Base-by-base conservation (phyloP, 2,797 vertebrate genomes). In the Eospalax fontanierii region DNA sequence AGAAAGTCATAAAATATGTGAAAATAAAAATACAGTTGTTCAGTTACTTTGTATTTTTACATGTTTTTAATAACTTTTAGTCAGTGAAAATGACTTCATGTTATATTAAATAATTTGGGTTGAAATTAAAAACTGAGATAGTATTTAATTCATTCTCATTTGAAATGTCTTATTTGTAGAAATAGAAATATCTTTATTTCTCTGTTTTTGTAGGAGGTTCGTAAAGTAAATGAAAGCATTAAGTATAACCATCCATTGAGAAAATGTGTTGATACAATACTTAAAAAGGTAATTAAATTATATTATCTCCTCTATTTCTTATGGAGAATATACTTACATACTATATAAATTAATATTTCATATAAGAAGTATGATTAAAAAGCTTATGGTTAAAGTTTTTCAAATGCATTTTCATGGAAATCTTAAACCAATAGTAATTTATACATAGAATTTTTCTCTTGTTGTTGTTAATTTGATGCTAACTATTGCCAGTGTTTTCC, bases 211-310 rank as follows among this genome's bases (percentile, higher is more conserved):
- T 95, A 99, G 99, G 99, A 99, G 95, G 99, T 99, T 93, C 99
- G 99, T 94, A 99, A 99, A 97, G 99, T 99, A 97, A 99, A 99
- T 33, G 99, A 99, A 93, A 98, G 99, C 92, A 99, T 99, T 97
- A 99, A 99, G 96, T 99, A 99, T 96, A 99, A 99, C 97, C 99
- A 99, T 59, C 99, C 99, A 0, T 97, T 99, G 97, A 99, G 99
- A 98, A 99, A 99, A 97, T 99, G 98, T 96, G 98, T 99, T 85
- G 99, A 99, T 94, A 99, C 99, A 3, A 99, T 99, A 93, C 98
- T 99, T 90, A 99, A 99, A 97, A 99, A 99, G 98, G 99, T 99
- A 98, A 98, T 74, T 61, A 33, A 26, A 93, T 26, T 2, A 38
- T 92, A 91, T 54, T 70, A 24, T 38, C 11, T 46, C 30, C 65